Base-by-base conservation (phyloP, 2,888 invertebrate species). In the Eupeodes latifasciatus region DNA sequence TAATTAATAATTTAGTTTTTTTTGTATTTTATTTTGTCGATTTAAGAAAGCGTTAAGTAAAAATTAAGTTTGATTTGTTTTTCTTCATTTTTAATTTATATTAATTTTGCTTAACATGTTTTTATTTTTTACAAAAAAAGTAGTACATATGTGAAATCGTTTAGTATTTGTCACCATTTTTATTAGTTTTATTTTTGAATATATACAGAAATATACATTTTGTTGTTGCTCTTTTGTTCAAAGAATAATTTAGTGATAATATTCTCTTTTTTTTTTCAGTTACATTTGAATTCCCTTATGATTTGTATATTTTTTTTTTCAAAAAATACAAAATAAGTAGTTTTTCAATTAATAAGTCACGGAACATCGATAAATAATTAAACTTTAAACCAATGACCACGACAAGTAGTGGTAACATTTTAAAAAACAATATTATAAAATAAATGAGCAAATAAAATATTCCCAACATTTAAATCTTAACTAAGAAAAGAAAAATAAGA, bases 141-240 rank as follows among this genome's bases (percentile, higher is more conserved):
- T 81, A 88, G 84, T 81, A 27, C 27, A 3, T 27, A 69, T 57
- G 78, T 84, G 85, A 85, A 88, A 88, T 88, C 74, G 67, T 88
- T 88, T 85, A 88, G 88, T 88, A 78, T 88, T 75, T 88, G 81
- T 75, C 81, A 88, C 81, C 85, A 85, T 85, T 85, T 84, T 27
- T 59, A 55, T 77, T 87, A 78, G 81, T 88, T 78, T 78, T 19
- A 19, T 64, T 69, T 76, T 66, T 83, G 55, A 49, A 81, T 75
- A 88, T 88, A 71, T 88, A 88, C 88, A 88, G 88, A 81, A 88
- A 88, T 88, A 66, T 88, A 88, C 88, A 88, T 44, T 51, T 47
- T 79, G 79, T 34, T 57, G 10, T 66, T 55, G 55, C 27, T 27
- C 66, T 55, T 74, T 62, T 77, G 12, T 80, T 77, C 53, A 14